A percentile compares a stretch with the other conserved stretches of the same genome.
Conservation (phyloP, 1,140 invertebrate species). For the Plectus sambesii region DNA sequence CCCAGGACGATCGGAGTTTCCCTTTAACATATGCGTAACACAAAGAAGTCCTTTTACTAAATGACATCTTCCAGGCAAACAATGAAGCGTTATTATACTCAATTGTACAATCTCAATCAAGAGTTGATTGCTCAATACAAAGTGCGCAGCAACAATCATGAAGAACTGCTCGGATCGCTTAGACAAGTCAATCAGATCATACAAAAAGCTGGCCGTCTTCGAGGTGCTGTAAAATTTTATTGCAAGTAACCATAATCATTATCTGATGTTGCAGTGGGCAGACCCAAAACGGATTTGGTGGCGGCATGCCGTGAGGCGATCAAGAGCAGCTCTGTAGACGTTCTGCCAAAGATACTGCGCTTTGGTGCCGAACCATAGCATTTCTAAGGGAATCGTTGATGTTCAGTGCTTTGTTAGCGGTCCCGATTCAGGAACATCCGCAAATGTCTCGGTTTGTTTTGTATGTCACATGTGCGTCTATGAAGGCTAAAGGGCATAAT, state of each 20-base stretch:
- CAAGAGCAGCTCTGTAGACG: no score
- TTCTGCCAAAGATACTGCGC: no score
- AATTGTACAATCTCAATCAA: neutral
- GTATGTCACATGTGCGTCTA: no score
- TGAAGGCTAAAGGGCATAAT: no score
- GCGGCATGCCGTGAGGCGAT: neutral
- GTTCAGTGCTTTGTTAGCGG: no score
- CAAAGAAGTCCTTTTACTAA: no score
- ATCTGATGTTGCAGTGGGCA: neutral
- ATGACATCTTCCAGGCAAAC: neutral
- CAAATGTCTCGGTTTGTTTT: no score
- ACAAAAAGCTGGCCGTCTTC: neutral
- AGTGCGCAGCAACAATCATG: neutral
- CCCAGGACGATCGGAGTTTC: neutral
- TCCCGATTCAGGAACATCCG: no score
- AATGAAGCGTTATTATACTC: neutral
- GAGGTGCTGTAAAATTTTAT: neutral
- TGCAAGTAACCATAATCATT: neutral
- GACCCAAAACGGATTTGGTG: neutral
- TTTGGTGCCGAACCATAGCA: no score
- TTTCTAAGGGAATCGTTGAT: no score
- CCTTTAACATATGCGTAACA: no score
- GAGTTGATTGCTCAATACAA: neutral
- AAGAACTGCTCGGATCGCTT: neutral
- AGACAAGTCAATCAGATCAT: conserved; percentile 1